These are phyloP conservation scores for Drosophila tropicalis DNA, from an alignment of 1,140 invertebrate genomes.

Conservation along the genomic window DNA sequence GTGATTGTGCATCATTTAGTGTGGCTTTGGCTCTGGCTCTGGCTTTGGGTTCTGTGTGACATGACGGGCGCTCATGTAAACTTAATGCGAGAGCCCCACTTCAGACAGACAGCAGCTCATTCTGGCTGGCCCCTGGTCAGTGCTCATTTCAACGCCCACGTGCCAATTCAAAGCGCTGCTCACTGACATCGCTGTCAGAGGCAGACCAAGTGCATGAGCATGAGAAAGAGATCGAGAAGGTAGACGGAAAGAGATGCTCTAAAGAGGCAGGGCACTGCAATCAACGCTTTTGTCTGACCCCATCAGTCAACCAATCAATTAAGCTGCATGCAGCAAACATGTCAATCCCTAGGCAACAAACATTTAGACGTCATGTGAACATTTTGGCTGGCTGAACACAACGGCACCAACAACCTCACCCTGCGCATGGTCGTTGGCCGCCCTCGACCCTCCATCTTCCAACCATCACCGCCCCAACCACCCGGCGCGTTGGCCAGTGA, in stretches of 20 bases:
- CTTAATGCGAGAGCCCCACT: slow-evolving; percentile 42
- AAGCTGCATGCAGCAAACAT: slow-evolving; percentile 61
- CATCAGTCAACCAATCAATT: slow-evolving; percentile 76
- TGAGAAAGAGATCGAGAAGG: slow-evolving; percentile 22
- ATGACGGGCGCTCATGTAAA: slow-evolving; percentile 47
- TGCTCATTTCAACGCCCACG: slow-evolving; percentile 65
- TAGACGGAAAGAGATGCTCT: too few relatives aligned
- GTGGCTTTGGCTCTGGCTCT: background rate
- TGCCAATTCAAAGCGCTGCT: slow-evolving; percentile 48
- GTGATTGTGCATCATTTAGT: slow-evolving; percentile 51
- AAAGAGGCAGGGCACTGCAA: slow-evolving; percentile 40
- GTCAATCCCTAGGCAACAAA: slow-evolving; percentile 31
- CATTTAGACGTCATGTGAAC: slow-evolving; percentile 12
- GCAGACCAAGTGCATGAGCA: background rate
- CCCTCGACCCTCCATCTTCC: background rate
- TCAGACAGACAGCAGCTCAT: slow-evolving; percentile 26
- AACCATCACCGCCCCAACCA: background rate
- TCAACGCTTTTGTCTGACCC: slow-evolving; percentile 55
- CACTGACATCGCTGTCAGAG: slow-evolving; percentile 27
- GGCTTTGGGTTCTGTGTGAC: slow-evolving; percentile 1
- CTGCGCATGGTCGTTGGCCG: background rate
- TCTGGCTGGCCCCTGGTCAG: slow-evolving; percentile 18
- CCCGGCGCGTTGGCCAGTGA: slow-evolving; percentile 28
- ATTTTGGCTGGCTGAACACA: slow-evolving; percentile 2
- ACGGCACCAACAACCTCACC: background rate